Base-by-base conservation (phyloP, 2,888 invertebrate species). In the Agrochola lychnidis region DNA sequence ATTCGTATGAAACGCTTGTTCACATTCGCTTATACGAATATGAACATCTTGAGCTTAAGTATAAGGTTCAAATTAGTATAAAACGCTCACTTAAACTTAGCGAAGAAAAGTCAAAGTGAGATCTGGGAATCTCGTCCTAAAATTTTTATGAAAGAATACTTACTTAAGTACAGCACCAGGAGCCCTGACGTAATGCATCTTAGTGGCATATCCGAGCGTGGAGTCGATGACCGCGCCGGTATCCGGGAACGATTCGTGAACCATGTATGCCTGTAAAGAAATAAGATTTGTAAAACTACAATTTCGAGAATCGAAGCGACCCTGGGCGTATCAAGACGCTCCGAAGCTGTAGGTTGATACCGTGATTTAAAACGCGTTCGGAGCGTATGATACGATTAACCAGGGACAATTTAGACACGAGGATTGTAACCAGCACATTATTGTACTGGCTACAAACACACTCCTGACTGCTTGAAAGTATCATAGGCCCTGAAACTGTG, bases 241-340 rank as follows among this genome's bases (percentile, higher is more conserved):
- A 78, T 99, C 99, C 10, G 97, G 93, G 94, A 99, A 99, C 14
- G 97, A 97, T 89, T 99, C 99, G 93, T 99, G 99, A 83, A 98
- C 98, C 93, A 99, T 96, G 97, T 98, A 99, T 0, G 97, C 98
- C 96, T 92, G 93, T 88, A n/a, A 19, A 59, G 0, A 63, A 70
- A 67, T 19, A 14, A 10, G 12, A 16, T 42, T 56, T 36, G 14
- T 61, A 51, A 7, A 45, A 45, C 19, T 51, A 19, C 19, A 40
- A 68, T 5, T 53, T 30, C 7, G 48, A 48, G 6, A 19, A 51
- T 51, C 6, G 48, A 48, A 48, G 48, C 16, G 5, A 48, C 5
- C 14, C 1, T 48, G 48, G 48, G 16, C 48, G 16, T 5, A 48
- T 48, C 48, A n/a, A n/a, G n/a, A n/a, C n/a, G n/a, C n/a, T n/a